These are phyloP conservation scores for Ochropleura leucogaster DNA, from an alignment of 2,888 invertebrate genomes.

Conservation along the genomic window DNA sequence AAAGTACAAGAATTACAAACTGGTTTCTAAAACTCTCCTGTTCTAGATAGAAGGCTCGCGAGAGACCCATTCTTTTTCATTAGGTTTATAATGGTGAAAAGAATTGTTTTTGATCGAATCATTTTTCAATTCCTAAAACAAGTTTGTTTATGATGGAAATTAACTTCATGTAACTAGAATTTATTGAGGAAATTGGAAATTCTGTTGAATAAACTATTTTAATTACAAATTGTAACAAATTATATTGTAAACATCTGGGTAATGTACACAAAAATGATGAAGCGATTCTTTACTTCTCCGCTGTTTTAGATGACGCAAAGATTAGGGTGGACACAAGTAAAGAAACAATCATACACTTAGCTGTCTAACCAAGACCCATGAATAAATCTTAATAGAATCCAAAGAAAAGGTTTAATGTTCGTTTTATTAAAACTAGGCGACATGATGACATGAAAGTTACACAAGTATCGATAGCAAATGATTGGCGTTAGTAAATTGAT, in stretches of 20 bases:
- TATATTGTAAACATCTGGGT: constrained; percentile 6
- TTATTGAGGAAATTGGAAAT: constrained; percentile 10
- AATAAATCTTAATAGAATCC: background rate
- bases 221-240: constrained; percentile 20
- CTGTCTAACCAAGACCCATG: background rate
- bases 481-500: background rate
- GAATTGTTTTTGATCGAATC: background rate
- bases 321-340: background rate
- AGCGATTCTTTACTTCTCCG: background rate
- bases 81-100: background rate
- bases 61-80: background rate
- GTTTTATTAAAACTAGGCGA: background rate
- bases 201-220: background rate
- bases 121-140: background rate
- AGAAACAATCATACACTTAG: background rate
- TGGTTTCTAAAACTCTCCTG: background rate
- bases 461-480: background rate
- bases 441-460: too few relatives aligned
- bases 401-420: background rate
- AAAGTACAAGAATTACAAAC: background rate
- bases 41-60: background rate
- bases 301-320: background rate
- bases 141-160: constrained; percentile 3
- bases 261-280: background rate
- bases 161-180: constrained; percentile 14